Conservation (phyloP, 1,140 invertebrate species). For the silkworm (Bombyx mori) region DNA sequence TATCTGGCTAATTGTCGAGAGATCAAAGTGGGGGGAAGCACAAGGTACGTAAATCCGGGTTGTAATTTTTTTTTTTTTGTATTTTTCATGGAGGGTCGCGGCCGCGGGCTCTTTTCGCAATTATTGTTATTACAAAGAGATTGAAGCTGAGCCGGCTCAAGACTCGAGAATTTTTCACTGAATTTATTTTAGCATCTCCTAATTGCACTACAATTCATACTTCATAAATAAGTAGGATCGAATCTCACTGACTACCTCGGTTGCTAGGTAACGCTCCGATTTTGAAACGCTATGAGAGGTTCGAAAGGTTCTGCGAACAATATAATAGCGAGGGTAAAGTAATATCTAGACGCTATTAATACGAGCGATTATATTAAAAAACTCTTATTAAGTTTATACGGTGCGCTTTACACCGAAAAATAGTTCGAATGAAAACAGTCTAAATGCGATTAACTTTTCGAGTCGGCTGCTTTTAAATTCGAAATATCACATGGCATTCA, state of each 20-base stretch:
- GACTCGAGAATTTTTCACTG: conserved; percentile 47
- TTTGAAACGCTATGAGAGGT: too few relatives aligned
- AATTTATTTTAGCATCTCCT: conserved; percentile 45
- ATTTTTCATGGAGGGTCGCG: conserved; percentile 22
- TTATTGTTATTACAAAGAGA: conserved; percentile 70
- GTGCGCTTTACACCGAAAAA: too few relatives aligned
- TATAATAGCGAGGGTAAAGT: neutral
- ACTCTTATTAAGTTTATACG: too few relatives aligned
- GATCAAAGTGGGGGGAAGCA: conserved; percentile 45
- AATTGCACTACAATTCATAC: conserved; percentile 26
- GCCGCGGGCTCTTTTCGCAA: conserved; percentile 60
- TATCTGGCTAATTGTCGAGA: conserved; percentile 58
- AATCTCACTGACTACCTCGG: too few relatives aligned
- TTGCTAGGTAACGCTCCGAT: too few relatives aligned
- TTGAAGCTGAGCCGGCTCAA: conserved; percentile 59
- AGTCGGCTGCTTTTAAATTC: too few relatives aligned
- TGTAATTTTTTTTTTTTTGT: conserved; percentile 34
- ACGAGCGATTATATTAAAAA: too few relatives aligned
- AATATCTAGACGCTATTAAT: too few relatives aligned
- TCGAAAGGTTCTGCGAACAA: neutral
- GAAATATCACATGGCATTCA: too few relatives aligned
- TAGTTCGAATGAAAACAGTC: too few relatives aligned
- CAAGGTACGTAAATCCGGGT: conserved; percentile 49
- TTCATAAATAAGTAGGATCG: too few relatives aligned
- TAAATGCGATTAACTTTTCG: too few relatives aligned